Evolutionary conservation across 2,888 invertebrate genomes (phyloP).

Genomic region (Tryphoninae sp.): DNA sequence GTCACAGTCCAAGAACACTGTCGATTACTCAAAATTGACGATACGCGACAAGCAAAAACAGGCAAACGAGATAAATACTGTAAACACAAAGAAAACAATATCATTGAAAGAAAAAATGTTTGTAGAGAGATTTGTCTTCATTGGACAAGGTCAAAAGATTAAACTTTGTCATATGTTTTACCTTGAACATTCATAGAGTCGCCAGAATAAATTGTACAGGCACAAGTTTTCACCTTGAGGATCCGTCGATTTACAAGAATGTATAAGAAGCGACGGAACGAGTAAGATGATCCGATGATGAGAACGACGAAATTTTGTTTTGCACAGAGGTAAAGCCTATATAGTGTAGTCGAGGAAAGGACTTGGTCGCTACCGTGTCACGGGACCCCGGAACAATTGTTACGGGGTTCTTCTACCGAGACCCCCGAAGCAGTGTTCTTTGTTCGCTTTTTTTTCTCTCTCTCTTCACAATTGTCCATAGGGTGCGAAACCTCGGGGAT

Average conservation of each 20-base stretch:
- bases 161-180: too few relatives aligned
- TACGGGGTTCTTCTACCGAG: slow-evolving; percentile 22
- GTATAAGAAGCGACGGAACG: too few relatives aligned
- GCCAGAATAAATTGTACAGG: too few relatives aligned
- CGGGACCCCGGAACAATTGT: slow-evolving; percentile 42
- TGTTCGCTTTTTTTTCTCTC: slow-evolving; percentile 33
- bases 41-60: slow-evolving; percentile 13
- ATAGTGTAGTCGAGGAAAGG: not conserved
- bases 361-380: slow-evolving; percentile 22
- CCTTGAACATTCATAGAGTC: too few relatives aligned
- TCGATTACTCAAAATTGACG: slow-evolving; percentile 14
- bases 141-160: too few relatives aligned
- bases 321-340: too few relatives aligned
- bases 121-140: too few relatives aligned
- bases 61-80: not conserved
- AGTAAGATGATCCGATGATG: too few relatives aligned
- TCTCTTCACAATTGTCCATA: slow-evolving; percentile 42
- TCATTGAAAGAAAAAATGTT: not conserved
- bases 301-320: too few relatives aligned
- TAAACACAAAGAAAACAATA: slow-evolving; percentile 5
- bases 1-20: too few relatives aligned
- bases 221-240: too few relatives aligned
- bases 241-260: too few relatives aligned
- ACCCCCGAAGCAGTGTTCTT: slow-evolving; percentile 46
- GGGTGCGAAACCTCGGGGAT: slow-evolving; percentile 57